Base-by-base conservation (phyloP, 2,888 invertebrate species). In the Lepidonotus clava region DNA sequence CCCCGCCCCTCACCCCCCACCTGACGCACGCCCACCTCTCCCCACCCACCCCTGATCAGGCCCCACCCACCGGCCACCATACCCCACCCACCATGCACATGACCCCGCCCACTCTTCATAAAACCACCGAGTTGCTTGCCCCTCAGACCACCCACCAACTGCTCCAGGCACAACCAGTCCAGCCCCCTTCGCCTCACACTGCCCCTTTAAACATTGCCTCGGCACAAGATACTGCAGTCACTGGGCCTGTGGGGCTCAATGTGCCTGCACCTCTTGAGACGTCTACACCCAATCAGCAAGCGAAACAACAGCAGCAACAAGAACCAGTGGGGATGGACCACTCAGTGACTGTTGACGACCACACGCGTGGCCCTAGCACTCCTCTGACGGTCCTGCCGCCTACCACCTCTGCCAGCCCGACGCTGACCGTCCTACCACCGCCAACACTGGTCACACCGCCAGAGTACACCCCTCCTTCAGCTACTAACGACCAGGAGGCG, bases 341-440 rank as follows among this genome's bases (percentile, higher is more conserved):
- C 34, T 83, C 56, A 21, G 85, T 85, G 28, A 71, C 71, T 14
- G 85, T 85, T 46, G 76, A 71, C 36, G 80, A 41, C 28, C 77
- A 77, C 28, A 77, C 86, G 28, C 6, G 80, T 5, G 40, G 56
- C 0, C 51, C 86, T 32, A 76, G 77, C 56, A 86, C 80, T 21
- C 77, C 86, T 5, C 77, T 86, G 38, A 86, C 80, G n/a, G 80
- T 77, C 28, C 53, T 80, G 53, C 77, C 86, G 14, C 86, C 86
- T 18, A 32, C 46, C 21, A 41, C 56, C 51, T 21, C 66, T 8
- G 11, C 24, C 11, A 38, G 34, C 36, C 14, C 36, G 1, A 34
- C 46, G 1, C 46, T 28, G 46, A 80, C 80, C 28, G 46, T 8
- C 0, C 80, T 80, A 2, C 21, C 80, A 0, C 76, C 76, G 24